Conservation (phyloP, 2,797 vertebrate species). For the Steatocranus sp. region DNA sequence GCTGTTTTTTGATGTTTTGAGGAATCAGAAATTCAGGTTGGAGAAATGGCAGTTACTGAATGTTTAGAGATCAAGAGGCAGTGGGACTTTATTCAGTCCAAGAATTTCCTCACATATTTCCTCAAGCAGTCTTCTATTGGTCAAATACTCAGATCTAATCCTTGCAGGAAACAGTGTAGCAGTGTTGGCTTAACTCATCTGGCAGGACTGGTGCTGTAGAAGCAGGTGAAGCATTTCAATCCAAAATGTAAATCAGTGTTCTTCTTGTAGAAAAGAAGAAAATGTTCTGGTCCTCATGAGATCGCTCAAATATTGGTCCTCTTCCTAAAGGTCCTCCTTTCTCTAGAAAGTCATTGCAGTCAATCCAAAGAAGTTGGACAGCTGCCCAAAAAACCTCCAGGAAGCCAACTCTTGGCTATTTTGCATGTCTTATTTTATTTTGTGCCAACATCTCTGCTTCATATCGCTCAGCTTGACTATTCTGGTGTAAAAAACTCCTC, state of each 20-base stretch:
- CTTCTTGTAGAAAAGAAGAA: neutral
- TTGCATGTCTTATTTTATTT: slow-evolving; percentile 4
- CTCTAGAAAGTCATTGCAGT: neutral
- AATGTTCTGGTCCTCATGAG: neutral
- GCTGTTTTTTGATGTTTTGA: slow-evolving; percentile 1
- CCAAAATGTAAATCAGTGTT: neutral
- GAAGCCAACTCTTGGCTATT: neutral
- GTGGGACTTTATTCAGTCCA: slow-evolving; percentile 8
- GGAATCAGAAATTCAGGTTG: neutral
- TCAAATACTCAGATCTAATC: neutral
- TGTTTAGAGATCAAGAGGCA: neutral
- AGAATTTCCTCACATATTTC: neutral
- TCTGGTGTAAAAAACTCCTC: slow-evolving; percentile 14
- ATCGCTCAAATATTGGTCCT: neutral
- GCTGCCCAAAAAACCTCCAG: neutral
- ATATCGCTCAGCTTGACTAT: neutral
- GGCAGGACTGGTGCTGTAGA: neutral
- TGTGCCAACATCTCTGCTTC: slow-evolving; percentile 3
- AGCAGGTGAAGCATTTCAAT: neutral
- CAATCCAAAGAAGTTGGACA: neutral
- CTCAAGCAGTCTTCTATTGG: slow-evolving; percentile 10
- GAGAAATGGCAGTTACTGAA: neutral
- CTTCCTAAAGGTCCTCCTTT: neutral
- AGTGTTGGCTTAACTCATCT: neutral
- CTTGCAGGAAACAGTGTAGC: neutral